Evolutionary conservation across 1,140 invertebrate species (phyloP), one percentile per base, ranked within the genome.

Genomic region (Drosophila kepulauana): DNA sequence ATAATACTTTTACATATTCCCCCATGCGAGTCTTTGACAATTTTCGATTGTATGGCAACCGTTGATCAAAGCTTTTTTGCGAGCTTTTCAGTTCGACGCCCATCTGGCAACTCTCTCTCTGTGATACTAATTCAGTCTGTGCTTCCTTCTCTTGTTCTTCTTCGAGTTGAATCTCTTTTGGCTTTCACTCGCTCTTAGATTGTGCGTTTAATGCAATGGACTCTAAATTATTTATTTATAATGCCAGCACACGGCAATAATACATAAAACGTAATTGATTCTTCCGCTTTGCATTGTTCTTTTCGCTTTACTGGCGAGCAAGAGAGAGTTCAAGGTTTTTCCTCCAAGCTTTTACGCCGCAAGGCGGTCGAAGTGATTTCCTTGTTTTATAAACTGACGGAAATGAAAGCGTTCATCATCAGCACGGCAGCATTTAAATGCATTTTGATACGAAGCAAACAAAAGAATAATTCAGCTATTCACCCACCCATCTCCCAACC

Each of bases 281-380:
- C 25, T 13, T 52, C 5, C 56, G n/a, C 49, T 70, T 65, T 64
- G 65, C 63, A 62, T 52, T 51, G 64, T 56, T 64, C 65, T 30
- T 67, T 68, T 54, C 56, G 43, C 46, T 68, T 72, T 54, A 48
- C 28, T 69, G 41, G 35, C 7, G 30, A 33, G 30, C 30, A 25
- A 25, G 13, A 33, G 28, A 78, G 81, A 80, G 85, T 89, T 88
- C 80, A 87, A 87, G 84, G 85, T 74, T 75, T 80, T 82, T 80
- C 46, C 62, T 70, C 54, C 73, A 75, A 75, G 72, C 61, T 58
- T 67, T 73, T 51, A 11, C 16, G 33, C 30, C 41, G 49, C 33
- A 67, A 82, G 72, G 82, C 81, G 3, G 75, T 75, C 72, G 73
- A 70, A 84, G 75, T 74, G 56, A 38, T 78, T 87, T 87, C 84